Conservation (phyloP, 2,797 vertebrate species). For the Coregonus suidteri region DNA sequence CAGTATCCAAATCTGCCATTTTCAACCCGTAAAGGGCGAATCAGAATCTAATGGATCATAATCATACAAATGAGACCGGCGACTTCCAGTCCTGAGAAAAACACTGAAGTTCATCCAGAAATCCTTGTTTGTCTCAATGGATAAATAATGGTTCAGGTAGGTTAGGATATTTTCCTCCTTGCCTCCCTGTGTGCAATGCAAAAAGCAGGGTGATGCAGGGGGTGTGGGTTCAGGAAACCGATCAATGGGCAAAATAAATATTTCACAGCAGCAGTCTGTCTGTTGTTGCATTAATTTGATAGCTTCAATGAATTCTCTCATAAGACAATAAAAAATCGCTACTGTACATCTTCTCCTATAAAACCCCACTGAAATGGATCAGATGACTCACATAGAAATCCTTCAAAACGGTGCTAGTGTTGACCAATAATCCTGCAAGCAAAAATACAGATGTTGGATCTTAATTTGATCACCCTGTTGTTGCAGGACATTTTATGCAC, state of each 20-base stretch:
- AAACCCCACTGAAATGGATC: slow-evolving; percentile 15
- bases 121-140: background rate
- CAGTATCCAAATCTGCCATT: too few relatives aligned
- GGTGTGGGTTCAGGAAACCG: slow-evolving; percentile 45
- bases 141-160: slow-evolving; percentile 1
- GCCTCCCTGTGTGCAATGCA: background rate
- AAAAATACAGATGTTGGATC: background rate
- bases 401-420: background rate
- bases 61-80: slow-evolving; percentile 69
- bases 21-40: background rate
- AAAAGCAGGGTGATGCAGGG: slow-evolving; percentile 6
- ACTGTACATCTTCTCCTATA: slow-evolving; percentile 11
- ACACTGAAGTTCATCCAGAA: slow-evolving; percentile 33
- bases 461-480: background rate
- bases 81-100: slow-evolving; percentile 59
- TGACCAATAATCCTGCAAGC: background rate
- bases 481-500: background rate
- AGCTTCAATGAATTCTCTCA: slow-evolving; percentile 39
- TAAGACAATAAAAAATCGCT: slow-evolving; percentile 6
- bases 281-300: slow-evolving; percentile 45
- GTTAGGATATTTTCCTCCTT: background rate
- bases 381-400: slow-evolving; percentile 21
- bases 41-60: slow-evolving; percentile 51
- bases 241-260: slow-evolving; percentile 67
- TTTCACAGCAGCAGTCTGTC: slow-evolving; percentile 43